Conservation (phyloP, 2,888 invertebrate species). For the Lithophane socia region DNA sequence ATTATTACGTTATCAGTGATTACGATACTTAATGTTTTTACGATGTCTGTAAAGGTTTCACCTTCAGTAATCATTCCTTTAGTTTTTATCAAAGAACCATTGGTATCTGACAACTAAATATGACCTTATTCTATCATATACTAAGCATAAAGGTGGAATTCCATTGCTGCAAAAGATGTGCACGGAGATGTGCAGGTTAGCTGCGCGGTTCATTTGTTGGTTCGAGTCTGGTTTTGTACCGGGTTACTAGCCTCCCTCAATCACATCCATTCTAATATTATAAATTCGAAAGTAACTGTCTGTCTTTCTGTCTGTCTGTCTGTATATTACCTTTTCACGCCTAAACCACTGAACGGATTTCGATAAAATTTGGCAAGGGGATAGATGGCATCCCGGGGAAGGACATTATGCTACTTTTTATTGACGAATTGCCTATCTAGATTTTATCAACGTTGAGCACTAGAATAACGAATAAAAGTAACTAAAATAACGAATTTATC, state of each 20-base stretch:
- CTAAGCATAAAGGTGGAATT: background rate
- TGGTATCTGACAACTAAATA: background rate
- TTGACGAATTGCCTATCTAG: background rate
- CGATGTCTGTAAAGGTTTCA: conserved; percentile 26
- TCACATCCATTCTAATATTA: no score
- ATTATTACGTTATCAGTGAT: conserved; percentile 39
- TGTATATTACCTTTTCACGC: no score
- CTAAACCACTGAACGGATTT: no score
- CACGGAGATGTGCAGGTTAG: no score
- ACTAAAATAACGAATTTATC: background rate
- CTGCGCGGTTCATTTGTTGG: background rate
- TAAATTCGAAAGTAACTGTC: no score
- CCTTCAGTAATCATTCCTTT: conserved; percentile 30
- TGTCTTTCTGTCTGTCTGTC: no score
- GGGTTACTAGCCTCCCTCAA: no score
- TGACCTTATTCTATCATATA: conserved; percentile 1
- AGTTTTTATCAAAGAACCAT: conserved; percentile 3
- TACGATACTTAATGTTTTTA: conserved; percentile 31
- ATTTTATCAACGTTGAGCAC: background rate
- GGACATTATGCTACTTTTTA: no score
- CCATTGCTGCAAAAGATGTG: no score
- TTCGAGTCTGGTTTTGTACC: background rate
- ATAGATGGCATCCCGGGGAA: no score
- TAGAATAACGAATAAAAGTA: background rate
- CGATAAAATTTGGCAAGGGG: no score